Evolutionary conservation across 1,140 invertebrate genomes (phyloP).

Genomic region (Microplitis demolitor): DNA sequence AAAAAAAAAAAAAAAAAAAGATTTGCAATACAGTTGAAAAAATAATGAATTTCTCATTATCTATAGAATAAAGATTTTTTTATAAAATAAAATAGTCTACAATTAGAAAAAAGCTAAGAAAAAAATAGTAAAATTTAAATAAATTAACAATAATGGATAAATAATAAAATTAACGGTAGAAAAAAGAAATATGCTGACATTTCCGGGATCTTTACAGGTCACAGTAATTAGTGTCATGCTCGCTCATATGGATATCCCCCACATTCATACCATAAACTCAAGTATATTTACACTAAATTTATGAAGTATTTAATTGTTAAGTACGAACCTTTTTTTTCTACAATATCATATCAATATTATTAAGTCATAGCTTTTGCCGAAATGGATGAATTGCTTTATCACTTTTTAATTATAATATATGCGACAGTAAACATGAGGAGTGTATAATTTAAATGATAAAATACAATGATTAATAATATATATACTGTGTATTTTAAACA

Average conservation of each 20-base stretch:
- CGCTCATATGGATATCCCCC: slow-evolving; percentile 8
- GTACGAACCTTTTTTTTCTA: too few relatives aligned
- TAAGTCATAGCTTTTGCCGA: too few relatives aligned
- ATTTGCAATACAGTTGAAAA: background rate
- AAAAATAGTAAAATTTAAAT: background rate
- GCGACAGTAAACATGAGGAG: too few relatives aligned
- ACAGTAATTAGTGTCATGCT: slow-evolving; percentile 14
- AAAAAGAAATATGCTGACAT: background rate
- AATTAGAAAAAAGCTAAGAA: background rate
- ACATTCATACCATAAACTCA: background rate
- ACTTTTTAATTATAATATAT: background rate
- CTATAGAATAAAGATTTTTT: background rate
- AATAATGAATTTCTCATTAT: background rate
- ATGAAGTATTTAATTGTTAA: too few relatives aligned
- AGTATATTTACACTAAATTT: background rate
- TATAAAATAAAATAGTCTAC: background rate
- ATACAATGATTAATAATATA: too few relatives aligned
- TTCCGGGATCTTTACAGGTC: slow-evolving; percentile 11
- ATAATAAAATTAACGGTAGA: background rate
- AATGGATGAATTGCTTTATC: background rate
- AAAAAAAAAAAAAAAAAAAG: slow-evolving; percentile 7
- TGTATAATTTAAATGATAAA: too few relatives aligned
- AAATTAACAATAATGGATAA: background rate
- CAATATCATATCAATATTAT: too few relatives aligned
- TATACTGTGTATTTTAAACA: background rate